phyloP scores from a whole-genome alignment of 2,113 vertebrate genomes.

The Tragelaphus imberbis region DNA sequence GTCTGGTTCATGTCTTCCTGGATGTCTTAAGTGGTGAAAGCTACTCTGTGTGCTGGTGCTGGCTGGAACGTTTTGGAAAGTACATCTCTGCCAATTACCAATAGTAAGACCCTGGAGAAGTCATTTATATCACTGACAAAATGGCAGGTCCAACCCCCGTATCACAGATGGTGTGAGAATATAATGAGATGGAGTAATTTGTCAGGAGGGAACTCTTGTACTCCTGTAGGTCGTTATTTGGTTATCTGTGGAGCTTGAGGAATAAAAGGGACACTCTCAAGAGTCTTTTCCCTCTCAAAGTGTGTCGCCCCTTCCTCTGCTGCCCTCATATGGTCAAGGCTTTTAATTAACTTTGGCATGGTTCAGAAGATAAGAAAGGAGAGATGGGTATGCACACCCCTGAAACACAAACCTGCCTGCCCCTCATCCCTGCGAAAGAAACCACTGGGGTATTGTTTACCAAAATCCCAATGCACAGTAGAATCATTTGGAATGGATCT shows the following conservation, averaged over 20 bases:
- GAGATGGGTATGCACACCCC: not conserved
- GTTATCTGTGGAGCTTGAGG: not conserved
- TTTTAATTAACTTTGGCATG: not conserved
- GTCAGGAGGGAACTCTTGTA: not conserved
- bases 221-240: not conserved
- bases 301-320: not conserved
- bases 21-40: not conserved
- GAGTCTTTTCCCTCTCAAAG: not conserved
- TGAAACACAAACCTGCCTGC: not conserved
- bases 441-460: not conserved
- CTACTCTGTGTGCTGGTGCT: not conserved
- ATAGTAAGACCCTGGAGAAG: not conserved
- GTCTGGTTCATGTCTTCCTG: not conserved
- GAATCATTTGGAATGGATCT: not conserved
- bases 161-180: not conserved
- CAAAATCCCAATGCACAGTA: not conserved
- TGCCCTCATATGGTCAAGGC: not conserved
- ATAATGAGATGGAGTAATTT: not conserved
- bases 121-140: not conserved
- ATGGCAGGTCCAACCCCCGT: not conserved
- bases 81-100: not conserved
- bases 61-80: not conserved
- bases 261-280: not conserved
- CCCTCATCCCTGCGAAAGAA: not conserved
- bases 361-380: not conserved